Conservation (phyloP, 2,113 vertebrate genomes). For the Electrona antarctica region DNA sequence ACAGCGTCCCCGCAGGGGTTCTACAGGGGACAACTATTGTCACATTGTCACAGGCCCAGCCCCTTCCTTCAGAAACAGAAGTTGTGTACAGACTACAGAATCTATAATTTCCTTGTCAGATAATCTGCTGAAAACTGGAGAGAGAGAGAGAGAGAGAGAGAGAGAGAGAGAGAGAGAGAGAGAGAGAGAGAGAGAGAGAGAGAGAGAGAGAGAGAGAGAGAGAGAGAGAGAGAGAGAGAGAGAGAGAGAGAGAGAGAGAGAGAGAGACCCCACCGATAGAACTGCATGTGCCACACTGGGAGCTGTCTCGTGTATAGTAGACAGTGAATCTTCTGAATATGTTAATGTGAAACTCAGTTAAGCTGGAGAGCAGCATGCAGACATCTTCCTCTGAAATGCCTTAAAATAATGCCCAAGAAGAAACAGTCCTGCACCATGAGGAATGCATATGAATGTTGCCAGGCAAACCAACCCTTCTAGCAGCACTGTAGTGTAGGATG, state of each 20-base stretch:
- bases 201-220: slow-evolving; percentile 8
- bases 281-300: slow-evolving; percentile 25
- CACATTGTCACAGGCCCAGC: slow-evolving; percentile 27
- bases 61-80: slow-evolving; percentile 35
- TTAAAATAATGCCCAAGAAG: slow-evolving; percentile 54
- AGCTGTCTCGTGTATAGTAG: slow-evolving; percentile 3
- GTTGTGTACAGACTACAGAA: slow-evolving; percentile 58
- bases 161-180: slow-evolving; percentile 21
- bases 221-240: slow-evolving; percentile 8
- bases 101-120: slow-evolving; percentile 38
- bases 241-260: slow-evolving; percentile 21
- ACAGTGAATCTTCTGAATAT: slow-evolving; percentile 36
- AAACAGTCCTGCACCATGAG: slow-evolving; percentile 16
- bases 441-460: too few relatives aligned
- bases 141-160: slow-evolving; percentile 8
- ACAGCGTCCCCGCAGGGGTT: slow-evolving; percentile 12
- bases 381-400: slow-evolving; percentile 46
- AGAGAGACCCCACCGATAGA: neutral
- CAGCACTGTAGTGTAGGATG: too few relatives aligned
- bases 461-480: too few relatives aligned
- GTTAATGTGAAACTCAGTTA: slow-evolving; percentile 38
- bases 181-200: slow-evolving; percentile 15
- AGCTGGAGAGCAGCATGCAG: slow-evolving; percentile 30
- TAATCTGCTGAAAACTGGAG: slow-evolving; percentile 1
- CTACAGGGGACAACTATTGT: slow-evolving; percentile 32